Conservation (phyloP, 2,888 invertebrate genomes). For the Eucriotettix oculatus region DNA sequence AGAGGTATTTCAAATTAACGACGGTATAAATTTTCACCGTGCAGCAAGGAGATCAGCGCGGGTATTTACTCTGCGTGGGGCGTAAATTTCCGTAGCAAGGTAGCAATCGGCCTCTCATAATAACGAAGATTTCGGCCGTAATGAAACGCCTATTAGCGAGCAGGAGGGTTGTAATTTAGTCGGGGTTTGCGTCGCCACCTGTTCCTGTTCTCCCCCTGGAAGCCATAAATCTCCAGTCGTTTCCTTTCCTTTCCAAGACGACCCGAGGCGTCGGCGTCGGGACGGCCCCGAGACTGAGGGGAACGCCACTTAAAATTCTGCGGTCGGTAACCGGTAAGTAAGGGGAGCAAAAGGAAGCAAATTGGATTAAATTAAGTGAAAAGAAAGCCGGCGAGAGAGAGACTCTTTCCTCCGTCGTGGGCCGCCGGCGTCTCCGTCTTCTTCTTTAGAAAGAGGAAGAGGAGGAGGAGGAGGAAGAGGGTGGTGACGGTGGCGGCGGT, state of each 20-base stretch:
- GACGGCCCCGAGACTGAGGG: background rate
- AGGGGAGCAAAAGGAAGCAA: slow-evolving; percentile 9
- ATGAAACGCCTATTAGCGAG: too few species aligned
- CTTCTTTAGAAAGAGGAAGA: background rate
- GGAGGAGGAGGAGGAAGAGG: background rate
- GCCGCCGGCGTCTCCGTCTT: background rate
- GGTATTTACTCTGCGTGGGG: too few species aligned
- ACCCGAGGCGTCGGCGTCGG: background rate
- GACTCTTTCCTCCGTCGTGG: background rate
- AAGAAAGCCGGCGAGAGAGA: slow-evolving; percentile 7
- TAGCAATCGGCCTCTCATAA: too few species aligned
- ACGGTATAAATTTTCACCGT: too few species aligned
- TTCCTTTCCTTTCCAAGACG: background rate
- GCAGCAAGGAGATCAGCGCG: too few species aligned
- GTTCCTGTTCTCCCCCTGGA: too few species aligned
- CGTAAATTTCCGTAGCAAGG: too few species aligned
- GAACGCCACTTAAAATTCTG: slow-evolving; percentile 13
- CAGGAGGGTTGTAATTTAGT: too few species aligned
- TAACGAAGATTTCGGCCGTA: too few species aligned
- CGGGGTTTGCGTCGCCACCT: too few species aligned
- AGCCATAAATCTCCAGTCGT: background rate
- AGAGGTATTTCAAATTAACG: too few species aligned
- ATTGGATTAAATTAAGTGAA: slow-evolving; percentile 14
- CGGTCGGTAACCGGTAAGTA: slow-evolving; percentile 10
- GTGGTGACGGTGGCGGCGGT: too few species aligned